A percentile compares a stretch with the other conserved stretches of the same genome.
These are phyloP conservation scores for Acropora tenuis DNA, from an alignment of 64 coral and sea anemone species.

Conservation along the genomic window DNA sequence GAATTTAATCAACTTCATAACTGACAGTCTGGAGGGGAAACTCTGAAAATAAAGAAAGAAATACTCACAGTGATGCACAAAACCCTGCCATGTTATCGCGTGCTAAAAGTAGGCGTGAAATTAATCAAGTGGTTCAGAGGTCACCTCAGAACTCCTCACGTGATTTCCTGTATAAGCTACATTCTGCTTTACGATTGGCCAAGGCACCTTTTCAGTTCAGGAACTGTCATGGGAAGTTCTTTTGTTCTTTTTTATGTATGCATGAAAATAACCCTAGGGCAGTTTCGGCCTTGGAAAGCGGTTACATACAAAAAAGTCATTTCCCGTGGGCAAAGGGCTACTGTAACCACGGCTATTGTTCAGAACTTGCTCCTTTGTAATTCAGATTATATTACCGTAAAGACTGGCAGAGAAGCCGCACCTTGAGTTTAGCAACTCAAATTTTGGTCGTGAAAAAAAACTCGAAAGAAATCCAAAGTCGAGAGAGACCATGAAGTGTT, in stretches of 20 bases:
- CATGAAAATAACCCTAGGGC: slow-evolving; percentile 60
- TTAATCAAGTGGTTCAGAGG: slow-evolving; percentile 21
- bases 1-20: too few species aligned
- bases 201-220: slow-evolving; percentile 68
- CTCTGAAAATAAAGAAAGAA: slow-evolving; percentile 22
- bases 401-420: too few species aligned
- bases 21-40: not conserved
- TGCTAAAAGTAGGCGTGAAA: slow-evolving; percentile 32
- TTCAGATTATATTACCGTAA: too few species aligned
- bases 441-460: too few species aligned
- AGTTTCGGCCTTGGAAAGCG: not conserved
- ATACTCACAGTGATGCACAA: slow-evolving; percentile 18
- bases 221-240: slow-evolving; percentile 40
- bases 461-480: too few species aligned
- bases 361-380: too few species aligned
- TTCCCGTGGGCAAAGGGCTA: slow-evolving; percentile 45
- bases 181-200: slow-evolving; percentile 62
- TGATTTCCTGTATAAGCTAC: slow-evolving; percentile 47
- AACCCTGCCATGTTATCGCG: slow-evolving; percentile 36
- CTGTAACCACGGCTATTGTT: slow-evolving; percentile 35
- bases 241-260: slow-evolving; percentile 10
- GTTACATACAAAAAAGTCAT: slow-evolving; percentile 25
- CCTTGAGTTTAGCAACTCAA: too few species aligned
- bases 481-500: too few species aligned
- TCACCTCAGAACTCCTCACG: slow-evolving; percentile 42